Percentiles rank a stretch among this genome's conserved stretches.
Evolutionary conservation across 1,140 invertebrate species (phyloP).

Genomic region (Drosophila sproati): DNA sequence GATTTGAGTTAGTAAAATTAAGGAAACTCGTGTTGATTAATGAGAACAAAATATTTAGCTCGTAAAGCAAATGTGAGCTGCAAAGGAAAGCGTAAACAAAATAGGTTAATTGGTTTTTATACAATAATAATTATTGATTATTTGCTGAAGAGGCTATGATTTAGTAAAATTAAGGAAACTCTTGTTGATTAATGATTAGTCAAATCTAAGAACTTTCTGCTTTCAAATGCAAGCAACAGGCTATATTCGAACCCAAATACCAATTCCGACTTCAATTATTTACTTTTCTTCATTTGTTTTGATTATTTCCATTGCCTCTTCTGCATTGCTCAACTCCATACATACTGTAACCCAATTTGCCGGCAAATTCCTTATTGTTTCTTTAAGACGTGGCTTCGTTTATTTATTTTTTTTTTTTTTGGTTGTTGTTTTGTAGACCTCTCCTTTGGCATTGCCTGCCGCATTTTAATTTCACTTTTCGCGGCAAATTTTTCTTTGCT

Average conservation of each 20-base stretch:
- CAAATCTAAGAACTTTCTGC: neutral
- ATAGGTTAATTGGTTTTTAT: neutral
- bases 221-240: constrained; percentile 10
- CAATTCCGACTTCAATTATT: neutral
- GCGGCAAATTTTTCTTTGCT: constrained; percentile 49
- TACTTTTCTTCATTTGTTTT: constrained; percentile 44
- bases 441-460: constrained; percentile 18
- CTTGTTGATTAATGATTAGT: constrained; percentile 15
- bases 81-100: constrained; percentile 23
- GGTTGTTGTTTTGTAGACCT: neutral
- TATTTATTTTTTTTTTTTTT: constrained; percentile 27
- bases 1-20: neutral
- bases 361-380: constrained; percentile 24
- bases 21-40: constrained; percentile 13
- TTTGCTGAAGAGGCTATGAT: neutral
- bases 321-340: neutral
- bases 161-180: neutral
- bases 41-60: constrained; percentile 4
- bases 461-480: constrained; percentile 84
- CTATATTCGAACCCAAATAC: neutral
- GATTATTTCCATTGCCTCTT: constrained; percentile 13
- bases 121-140: constrained; percentile 28
- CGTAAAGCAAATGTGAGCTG: constrained; percentile 9
- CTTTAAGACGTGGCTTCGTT: neutral
- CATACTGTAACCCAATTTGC: constrained; percentile 51